phyloP scores from a whole-genome alignment of 1,140 invertebrate genomes.

The Globodera rostochiensis region DNA sequence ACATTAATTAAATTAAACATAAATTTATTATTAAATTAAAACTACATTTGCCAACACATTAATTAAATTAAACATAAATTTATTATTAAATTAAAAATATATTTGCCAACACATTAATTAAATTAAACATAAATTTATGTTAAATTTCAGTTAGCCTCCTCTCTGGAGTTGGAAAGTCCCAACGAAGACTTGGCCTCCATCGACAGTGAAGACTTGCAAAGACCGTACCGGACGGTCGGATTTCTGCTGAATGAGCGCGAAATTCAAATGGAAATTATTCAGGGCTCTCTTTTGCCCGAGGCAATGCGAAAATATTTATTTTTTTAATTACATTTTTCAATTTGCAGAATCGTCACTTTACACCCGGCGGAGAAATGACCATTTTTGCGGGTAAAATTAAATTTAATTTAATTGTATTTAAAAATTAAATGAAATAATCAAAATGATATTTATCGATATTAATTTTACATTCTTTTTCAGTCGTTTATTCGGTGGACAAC shows the following conservation, averaged over 20 bases:
- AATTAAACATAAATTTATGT: too few relatives aligned
- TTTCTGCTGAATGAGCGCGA: constrained; percentile 57
- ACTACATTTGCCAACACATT: too few relatives aligned
- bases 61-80: neutral
- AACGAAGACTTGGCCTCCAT: neutral
- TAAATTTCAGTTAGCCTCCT: neutral
- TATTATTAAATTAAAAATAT: too few relatives aligned
- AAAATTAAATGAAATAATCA: neutral
- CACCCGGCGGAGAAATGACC: constrained; percentile 22
- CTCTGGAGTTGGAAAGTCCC: neutral
- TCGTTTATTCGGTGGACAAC: constrained; percentile 53
- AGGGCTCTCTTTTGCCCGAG: constrained; percentile 42
- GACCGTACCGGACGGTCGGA: constrained; percentile 35
- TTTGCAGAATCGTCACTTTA: constrained; percentile 31
- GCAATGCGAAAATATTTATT: neutral
- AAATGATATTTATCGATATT: neutral
- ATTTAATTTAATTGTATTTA: neutral
- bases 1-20: too few relatives aligned
- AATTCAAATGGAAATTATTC: constrained; percentile 52
- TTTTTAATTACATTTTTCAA: neutral
- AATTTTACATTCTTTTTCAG: constrained; percentile 37
- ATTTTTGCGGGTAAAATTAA: constrained; percentile 27
- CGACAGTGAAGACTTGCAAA: constrained; percentile 42
- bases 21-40: too few relatives aligned
- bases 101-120: too few relatives aligned